Evolutionary conservation across 2,888 invertebrate species (phyloP).

Genomic region (Cryptops parisi): DNA sequence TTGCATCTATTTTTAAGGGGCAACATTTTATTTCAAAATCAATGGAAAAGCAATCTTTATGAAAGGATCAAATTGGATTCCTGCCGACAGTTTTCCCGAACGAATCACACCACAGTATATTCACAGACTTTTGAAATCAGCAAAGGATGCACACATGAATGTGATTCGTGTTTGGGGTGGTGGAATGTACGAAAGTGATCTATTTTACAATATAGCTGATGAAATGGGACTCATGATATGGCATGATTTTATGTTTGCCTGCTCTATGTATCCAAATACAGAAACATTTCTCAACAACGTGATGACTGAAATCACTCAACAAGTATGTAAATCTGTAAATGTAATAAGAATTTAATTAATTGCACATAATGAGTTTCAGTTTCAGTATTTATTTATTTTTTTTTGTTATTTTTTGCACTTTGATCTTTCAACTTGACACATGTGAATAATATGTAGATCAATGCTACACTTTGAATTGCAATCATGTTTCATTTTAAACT

Average conservation of each 20-base stretch:
- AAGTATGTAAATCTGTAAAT: constrained; percentile 70
- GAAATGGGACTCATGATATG: constrained; percentile 81
- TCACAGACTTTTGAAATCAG: constrained; percentile 48
- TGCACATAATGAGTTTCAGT: neutral
- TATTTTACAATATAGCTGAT: constrained; percentile 73
- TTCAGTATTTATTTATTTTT: neutral
- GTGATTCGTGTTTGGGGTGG: constrained; percentile 96
- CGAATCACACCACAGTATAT: constrained; percentile 43
- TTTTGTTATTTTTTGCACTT: neutral
- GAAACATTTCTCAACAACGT: constrained; percentile 57
- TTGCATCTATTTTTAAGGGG: constrained; percentile 2
- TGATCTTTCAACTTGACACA: neutral
- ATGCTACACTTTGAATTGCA: too few relatives aligned
- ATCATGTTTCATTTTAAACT: too few relatives aligned
- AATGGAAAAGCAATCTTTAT: constrained; percentile 76
- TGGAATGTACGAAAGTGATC: constrained; percentile 83
- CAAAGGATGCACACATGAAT: constrained; percentile 68
- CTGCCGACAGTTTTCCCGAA: constrained; percentile 70
- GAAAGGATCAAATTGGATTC: constrained; percentile 92
- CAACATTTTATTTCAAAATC: constrained; percentile 70
- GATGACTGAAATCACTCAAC: constrained; percentile 57
- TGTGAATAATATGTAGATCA: neutral
- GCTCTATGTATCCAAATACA: constrained; percentile 77
- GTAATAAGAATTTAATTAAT: constrained; percentile 39
- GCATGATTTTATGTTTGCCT: constrained; percentile 98